Evolutionary conservation across 92 coral and sea anemone species (phyloP), one percentile per base, ranked within the genome.

Genomic region (Muricea muricata): DNA sequence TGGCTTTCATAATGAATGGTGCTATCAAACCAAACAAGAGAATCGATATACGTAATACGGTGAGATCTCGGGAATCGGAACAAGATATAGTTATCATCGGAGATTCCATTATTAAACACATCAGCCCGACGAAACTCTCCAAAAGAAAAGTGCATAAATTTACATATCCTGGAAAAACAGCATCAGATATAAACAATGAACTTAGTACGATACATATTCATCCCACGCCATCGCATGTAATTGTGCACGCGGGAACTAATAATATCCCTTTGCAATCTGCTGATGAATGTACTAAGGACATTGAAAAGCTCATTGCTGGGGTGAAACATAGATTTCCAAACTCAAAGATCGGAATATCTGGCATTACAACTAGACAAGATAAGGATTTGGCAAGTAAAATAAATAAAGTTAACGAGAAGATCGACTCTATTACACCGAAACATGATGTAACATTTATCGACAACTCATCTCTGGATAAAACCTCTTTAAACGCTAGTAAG

Each of bases 1-100:
- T 70, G 1, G 50, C 76, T 39, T 70, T 70, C 76, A 70, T 70
- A 1, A 47, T 30, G 46, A 69, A 70, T 6, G 52, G 76, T 34
- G 75, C 75, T 1, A 68, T 37, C 7, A 68, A 5, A 13, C 75
- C 75, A 12, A 68, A 68, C 17, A n/a, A n/a, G n/a, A n/a, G n/a
- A n/a, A n/a, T n/a, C n/a, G n/a, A n/a, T n/a, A n/a, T n/a, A n/a
- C n/a, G n/a, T n/a, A n/a, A n/a, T n/a, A n/a, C n/a, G n/a, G n/a
- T n/a, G n/a, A 31, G 26, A 30, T 65, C 72, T 5, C 42, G 9
- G 42, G 42, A 37, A 37, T 4, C 42, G 9, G 9, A 37, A 37
- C 42, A 37, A 37, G 9, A 9, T 9, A 37, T 37, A 37, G 42
- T 37, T 9, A 37, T 37, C 42, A 37, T 37, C 42, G 42, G 42